These are phyloP conservation scores for Orthosia gracilis DNA, from an alignment of 2,888 invertebrate genomes.

Conservation along the genomic window DNA sequence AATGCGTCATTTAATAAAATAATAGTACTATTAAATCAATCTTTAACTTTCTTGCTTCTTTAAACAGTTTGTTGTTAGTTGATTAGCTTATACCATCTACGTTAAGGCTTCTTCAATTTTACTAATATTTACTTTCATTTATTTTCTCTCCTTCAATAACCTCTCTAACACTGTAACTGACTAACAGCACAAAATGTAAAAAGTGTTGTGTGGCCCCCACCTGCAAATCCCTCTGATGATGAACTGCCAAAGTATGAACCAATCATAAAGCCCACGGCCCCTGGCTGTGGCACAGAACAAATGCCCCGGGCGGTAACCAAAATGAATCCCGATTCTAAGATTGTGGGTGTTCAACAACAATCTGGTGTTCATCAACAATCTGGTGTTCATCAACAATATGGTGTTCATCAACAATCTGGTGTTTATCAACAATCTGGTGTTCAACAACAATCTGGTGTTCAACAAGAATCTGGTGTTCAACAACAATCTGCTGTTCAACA, in stretches of 20 bases:
- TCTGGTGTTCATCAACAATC: conserved; percentile 23
- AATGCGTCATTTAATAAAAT: conserved; percentile 75
- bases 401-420: no score
- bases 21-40: conserved; percentile 70
- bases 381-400: no score
- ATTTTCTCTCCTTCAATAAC: conserved; percentile 79
- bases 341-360: conserved; percentile 69
- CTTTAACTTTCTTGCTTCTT: conserved; percentile 79
- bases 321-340: conserved; percentile 64
- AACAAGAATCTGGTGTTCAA: no score
- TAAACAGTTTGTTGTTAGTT: conserved; percentile 70
- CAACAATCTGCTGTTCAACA: no score
- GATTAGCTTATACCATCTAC: conserved; percentile 68
- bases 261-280: conserved; percentile 67
- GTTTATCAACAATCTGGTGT: no score
- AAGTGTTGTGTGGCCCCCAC: conserved; percentile 90
- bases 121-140: conserved; percentile 87
- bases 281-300: conserved; percentile 66
- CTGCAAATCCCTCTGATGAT: conserved; percentile 84
- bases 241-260: conserved; percentile 78
- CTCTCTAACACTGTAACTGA: conserved; percentile 70
- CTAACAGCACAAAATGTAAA: conserved; percentile 89
- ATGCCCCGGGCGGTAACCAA: conserved; percentile 66
- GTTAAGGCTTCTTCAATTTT: conserved; percentile 75
- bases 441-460: no score